Evolutionary conservation across 1,140 invertebrate species (phyloP), one percentile per base, ranked within the genome.

Genomic region (Ceratosolen solmsi): DNA sequence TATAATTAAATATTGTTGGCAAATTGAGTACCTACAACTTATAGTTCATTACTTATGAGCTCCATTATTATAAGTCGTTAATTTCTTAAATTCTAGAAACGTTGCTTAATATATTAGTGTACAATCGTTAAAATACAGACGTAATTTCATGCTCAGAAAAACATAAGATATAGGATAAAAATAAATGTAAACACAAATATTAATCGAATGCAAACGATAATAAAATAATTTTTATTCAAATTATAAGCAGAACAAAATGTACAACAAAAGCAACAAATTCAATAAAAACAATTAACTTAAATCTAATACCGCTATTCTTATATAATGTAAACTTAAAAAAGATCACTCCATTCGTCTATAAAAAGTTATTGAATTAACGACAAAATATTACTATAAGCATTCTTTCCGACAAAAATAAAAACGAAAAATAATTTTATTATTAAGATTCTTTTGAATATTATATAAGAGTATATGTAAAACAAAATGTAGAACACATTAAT

Each of bases 181-280:
- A 71, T 72, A 41, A 79, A 58, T 54, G 20, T 41, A 75, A 71
- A 72, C 36, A 65, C 58, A 76, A 65, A 22, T 76, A 76, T 27
- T 76, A 76, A 76, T 76, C 3, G 22, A 76, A 63, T 30, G 38
- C 38, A 63, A 76, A 76, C 51, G 46, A 56, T 54, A 46, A 72
- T 56, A 54, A 56, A 71, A 73, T 68, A 25, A 13, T 46, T 79
- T 78, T 79, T 79, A 79, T 79, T 79, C 22, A 56, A 79, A 70
- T 54, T 33, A 79, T 79, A 79, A 79, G 49, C 63, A 72, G 25
- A 79, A 60, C 1, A 78, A 33, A 78, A 51, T 30, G 68, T 78
- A 78, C 60, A 78, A 56, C 51, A 74, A 74, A 73, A 74, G 17
- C 46, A 54, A n/a, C 30, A 68, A 68, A 68, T 51, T 65, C 49